Base-by-base conservation (phyloP, 1,140 invertebrate species). In the Thrips palmi region DNA sequence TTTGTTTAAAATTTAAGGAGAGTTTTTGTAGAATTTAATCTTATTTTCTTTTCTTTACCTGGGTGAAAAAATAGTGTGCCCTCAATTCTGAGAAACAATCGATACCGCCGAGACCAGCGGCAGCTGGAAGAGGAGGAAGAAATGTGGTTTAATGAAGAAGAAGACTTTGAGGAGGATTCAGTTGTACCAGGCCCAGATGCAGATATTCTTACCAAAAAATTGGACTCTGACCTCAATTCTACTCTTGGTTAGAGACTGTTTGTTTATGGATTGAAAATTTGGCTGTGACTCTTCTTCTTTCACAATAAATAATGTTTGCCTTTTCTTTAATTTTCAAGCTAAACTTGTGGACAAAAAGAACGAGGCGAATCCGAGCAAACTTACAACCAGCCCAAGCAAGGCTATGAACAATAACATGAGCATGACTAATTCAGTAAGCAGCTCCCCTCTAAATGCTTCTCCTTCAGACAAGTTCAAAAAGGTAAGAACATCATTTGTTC, bases 141-240 rank as follows among this genome's bases (percentile, higher is more conserved):
- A 58, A 88, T 93, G 71, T 97, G 91, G 91, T 97, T 97, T 60
- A 92, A 92, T 54, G 85, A 93, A 49, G 89, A 96, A 46, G 89
- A 94, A 53, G 89, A 93, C 49, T 76, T 86, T 47, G 85, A 92
- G 45, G 88, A 94, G 51, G 77, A 75, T 20, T 63, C 68, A 27
- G 64, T 71, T 12, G 62, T 71, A 20, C 61, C 68, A 24, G 63
- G 62, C 40, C 50, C 57, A 27, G 56, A 58, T 23, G 42, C 33
- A 27, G 48, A 48, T 43, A 45, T 45, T 30, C 48, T 56, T 21
- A 52, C 49, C 37, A 62, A 62, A 39, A 63, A 61, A 52, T 42
- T 71, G n/a, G 67, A 68, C 45, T 55, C 63, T 14, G 67, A 73
- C 46, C 56, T 75, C 46, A 70, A 74, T 44, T 66, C 67, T 43